Evolutionary conservation across 1,140 invertebrate genomes (phyloP).

Genomic region (Zaprionus camerounensis): DNA sequence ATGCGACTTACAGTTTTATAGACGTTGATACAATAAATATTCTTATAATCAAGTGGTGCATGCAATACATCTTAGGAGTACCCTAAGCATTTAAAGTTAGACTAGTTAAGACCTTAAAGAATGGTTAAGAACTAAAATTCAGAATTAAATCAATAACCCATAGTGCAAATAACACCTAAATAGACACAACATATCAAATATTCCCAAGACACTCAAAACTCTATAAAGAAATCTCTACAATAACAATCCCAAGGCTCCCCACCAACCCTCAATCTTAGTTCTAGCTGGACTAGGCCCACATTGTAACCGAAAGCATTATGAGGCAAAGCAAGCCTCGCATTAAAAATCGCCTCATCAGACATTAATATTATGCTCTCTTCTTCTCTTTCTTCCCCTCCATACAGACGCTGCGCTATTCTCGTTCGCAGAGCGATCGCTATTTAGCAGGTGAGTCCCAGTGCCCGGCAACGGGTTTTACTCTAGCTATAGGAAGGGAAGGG

Average conservation of each 20-base stretch:
- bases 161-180: too few species aligned
- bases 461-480: slow-evolving; percentile 59
- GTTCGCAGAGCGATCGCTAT: slow-evolving; percentile 86
- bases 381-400: slow-evolving; percentile 28
- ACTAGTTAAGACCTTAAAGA: too few species aligned
- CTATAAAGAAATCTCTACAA: not conserved
- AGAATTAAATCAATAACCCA: too few species aligned
- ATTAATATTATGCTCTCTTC: slow-evolving; percentile 55
- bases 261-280: not conserved
- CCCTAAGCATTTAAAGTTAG: too few species aligned
- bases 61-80: too few species aligned
- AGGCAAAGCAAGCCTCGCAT: slow-evolving; percentile 41
- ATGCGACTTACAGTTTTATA: too few species aligned
- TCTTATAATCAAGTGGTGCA: too few species aligned
- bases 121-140: too few species aligned
- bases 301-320: not conserved
- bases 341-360: slow-evolving; percentile 52
- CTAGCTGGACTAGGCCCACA: not conserved
- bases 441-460: slow-evolving; percentile 85
- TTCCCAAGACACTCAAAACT: too few species aligned
- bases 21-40: too few species aligned
- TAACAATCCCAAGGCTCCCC: not conserved
- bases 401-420: slow-evolving; percentile 84
- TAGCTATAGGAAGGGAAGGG: slow-evolving; percentile 12
- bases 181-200: too few species aligned